These are phyloP conservation scores for Diarsia mendica DNA, from an alignment of 2,888 invertebrate species.

Conservation along the genomic window DNA sequence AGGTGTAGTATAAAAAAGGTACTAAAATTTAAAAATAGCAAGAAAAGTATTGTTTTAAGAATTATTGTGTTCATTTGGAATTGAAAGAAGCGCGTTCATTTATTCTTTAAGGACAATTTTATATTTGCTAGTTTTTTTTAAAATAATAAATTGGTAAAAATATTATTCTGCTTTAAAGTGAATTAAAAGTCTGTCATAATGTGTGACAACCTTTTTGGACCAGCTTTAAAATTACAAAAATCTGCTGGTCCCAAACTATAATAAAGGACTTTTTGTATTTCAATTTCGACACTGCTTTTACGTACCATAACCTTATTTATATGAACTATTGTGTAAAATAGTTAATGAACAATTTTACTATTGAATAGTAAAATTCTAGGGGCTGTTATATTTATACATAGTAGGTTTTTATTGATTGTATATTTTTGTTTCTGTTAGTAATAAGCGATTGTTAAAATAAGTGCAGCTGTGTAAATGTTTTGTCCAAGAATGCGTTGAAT, in stretches of 20 bases:
- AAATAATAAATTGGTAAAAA: not conserved
- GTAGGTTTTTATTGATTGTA: conserved; percentile 82
- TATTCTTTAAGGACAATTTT: conserved; percentile 31
- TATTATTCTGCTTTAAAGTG: conserved; percentile 15
- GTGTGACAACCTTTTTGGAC: conserved; percentile 48
- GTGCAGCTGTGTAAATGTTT: conserved; percentile 65
- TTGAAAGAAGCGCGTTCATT: conserved; percentile 51
- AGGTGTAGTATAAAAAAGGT: conserved; percentile 33
- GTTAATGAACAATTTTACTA: conserved; percentile 84
- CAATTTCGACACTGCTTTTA: conserved; percentile 86
- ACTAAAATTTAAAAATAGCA: conserved; percentile 21
- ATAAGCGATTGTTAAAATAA: conserved; percentile 70
- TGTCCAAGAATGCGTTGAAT: conserved; percentile 53
- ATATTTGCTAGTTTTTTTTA: conserved; percentile 21
- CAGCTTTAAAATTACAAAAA: conserved; percentile 57
- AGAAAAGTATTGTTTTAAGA: conserved; percentile 47
- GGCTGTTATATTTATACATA: conserved; percentile 88
- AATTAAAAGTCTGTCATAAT: conserved; percentile 38
- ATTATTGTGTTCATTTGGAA: conserved; percentile 62
- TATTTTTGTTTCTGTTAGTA: conserved; percentile 83
- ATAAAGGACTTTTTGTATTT: conserved; percentile 70
- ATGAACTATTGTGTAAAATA: conserved; percentile 79
- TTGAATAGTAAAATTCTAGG: conserved; percentile 87
- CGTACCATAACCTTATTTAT: conserved; percentile 81
- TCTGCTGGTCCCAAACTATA: conserved; percentile 58